phyloP scores from a whole-genome alignment of 2,113 vertebrate species.

The Triplophysa rosa region DNA sequence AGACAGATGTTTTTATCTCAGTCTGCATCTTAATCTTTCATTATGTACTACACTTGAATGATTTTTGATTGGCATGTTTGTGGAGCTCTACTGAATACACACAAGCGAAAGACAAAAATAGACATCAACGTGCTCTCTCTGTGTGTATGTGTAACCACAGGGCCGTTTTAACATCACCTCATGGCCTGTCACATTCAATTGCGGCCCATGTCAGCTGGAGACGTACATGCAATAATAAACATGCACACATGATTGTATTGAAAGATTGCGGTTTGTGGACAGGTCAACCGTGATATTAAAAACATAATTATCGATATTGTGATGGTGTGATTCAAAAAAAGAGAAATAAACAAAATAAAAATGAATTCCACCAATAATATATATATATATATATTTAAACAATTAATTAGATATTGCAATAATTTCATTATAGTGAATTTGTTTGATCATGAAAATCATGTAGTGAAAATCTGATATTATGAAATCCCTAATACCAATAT shows the following conservation, averaged over 20 bases:
- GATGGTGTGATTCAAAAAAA: too few relatives aligned
- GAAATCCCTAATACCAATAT: too few relatives aligned
- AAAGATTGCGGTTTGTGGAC: too few relatives aligned
- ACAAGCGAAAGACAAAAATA: background rate
- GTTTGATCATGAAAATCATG: too few relatives aligned
- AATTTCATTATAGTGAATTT: too few relatives aligned
- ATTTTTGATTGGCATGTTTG: constrained; percentile 42
- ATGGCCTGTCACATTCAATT: constrained; percentile 40
- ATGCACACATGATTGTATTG: background rate
- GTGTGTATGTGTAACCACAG: constrained; percentile 28
- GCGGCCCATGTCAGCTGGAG: constrained; percentile 9
- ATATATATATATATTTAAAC: too few relatives aligned
- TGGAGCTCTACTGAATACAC: constrained; percentile 8
- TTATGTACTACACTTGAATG: constrained; percentile 4
- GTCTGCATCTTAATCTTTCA: constrained; percentile 26
- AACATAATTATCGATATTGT: too few relatives aligned
- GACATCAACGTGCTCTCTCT: background rate
- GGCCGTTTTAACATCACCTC: constrained; percentile 38
- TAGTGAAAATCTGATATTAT: too few relatives aligned
- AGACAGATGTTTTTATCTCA: constrained; percentile 9
- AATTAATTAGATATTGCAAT: too few relatives aligned
- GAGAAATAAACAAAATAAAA: too few relatives aligned
- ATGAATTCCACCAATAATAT: too few relatives aligned
- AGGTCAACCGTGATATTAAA: too few relatives aligned
- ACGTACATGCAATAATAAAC: background rate